These are phyloP conservation scores for Trematocara macrostoma DNA, from an alignment of 2,113 vertebrate species.

Conservation along the genomic window DNA sequence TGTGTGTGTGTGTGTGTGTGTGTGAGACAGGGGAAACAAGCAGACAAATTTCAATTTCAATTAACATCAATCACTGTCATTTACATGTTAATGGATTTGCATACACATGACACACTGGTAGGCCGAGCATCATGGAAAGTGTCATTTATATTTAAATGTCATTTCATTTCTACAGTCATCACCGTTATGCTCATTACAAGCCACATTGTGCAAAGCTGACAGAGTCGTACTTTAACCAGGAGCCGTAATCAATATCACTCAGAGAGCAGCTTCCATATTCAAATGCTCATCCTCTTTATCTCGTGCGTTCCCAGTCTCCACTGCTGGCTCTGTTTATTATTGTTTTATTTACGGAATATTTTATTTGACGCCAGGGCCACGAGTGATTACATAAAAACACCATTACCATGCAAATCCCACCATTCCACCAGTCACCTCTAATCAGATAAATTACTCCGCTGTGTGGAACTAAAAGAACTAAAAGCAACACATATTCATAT, in stretches of 20 bases:
- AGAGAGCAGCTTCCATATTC: background rate
- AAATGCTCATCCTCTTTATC: background rate
- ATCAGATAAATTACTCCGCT: background rate
- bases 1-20: background rate
- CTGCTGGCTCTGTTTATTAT: background rate
- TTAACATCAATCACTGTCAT: slow-evolving; percentile 29
- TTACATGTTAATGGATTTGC: background rate
- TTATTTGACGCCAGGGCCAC: background rate
- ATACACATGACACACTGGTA: background rate
- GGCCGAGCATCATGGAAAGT: background rate
- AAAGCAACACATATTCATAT: background rate
- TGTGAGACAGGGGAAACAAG: background rate
- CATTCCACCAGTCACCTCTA: background rate
- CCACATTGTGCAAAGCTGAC: background rate
- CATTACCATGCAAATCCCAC: background rate
- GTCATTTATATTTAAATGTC: slow-evolving; percentile 14
- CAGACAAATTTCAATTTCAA: background rate
- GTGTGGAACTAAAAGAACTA: background rate
- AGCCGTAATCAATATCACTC: background rate
- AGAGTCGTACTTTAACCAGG: background rate
- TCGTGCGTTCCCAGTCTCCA: background rate
- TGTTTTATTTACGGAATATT: background rate
- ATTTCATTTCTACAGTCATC: background rate
- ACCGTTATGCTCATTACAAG: background rate
- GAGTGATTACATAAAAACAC: background rate